Conservation (phyloP, 2,113 vertebrate species). For the Syrmaticus mikado region DNA sequence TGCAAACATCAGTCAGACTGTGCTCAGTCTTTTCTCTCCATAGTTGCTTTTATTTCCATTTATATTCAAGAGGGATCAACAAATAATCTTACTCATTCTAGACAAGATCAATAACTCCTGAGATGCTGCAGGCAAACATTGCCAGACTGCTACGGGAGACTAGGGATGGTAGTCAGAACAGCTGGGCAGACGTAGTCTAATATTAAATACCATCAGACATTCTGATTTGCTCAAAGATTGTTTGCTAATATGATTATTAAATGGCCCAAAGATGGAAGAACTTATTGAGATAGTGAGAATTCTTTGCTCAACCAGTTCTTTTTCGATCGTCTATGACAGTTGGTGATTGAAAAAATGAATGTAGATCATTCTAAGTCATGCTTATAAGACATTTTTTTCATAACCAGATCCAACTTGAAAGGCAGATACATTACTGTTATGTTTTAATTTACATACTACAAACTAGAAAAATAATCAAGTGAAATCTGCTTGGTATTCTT, state of each 20-base stretch:
- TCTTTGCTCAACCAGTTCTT: neutral
- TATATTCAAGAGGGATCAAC: conserved; percentile 20
- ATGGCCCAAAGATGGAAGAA: neutral
- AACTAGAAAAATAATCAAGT: neutral
- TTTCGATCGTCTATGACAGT: neutral
- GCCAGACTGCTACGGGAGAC: neutral
- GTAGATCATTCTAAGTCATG: neutral
- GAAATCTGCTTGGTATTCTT: neutral
- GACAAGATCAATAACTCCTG: conserved; percentile 25
- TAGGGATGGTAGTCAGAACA: accelerated
- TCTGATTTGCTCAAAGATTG: neutral
- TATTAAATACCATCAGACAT: conserved; percentile 7
- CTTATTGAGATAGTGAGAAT: neutral
- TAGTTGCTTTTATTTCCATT: conserved; percentile 33
- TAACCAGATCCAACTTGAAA: neutral
- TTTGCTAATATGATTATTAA: neutral
- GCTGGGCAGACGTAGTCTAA: neutral
- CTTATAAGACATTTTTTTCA: neutral
- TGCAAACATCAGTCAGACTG: neutral
- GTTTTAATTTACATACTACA: neutral
- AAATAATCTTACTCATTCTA: conserved; percentile 28
- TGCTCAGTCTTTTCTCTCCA: conserved; percentile 13
- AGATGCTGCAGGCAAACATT: neutral
- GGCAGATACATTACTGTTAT: neutral
- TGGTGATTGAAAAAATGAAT: neutral